Conservation (phyloP, 2,797 vertebrate genomes). For the Pangasius larnaudii region DNA sequence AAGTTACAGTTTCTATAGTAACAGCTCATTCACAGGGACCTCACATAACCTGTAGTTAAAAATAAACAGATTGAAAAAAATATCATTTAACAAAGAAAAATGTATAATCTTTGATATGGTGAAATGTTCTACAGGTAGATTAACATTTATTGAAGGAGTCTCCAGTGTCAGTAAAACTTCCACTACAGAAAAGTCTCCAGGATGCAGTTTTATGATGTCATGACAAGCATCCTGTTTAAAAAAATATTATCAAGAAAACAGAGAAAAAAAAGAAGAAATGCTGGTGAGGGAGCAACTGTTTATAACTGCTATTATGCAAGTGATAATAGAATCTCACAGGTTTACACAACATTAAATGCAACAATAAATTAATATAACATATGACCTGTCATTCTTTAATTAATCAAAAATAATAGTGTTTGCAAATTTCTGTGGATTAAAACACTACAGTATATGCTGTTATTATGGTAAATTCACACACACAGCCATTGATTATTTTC, state of each 20-base stretch:
- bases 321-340: background rate
- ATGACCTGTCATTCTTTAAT: background rate
- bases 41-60: background rate
- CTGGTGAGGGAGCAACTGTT: background rate
- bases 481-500: too few species aligned
- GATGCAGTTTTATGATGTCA: background rate
- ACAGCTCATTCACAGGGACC: background rate
- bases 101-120: background rate
- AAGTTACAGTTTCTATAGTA: background rate
- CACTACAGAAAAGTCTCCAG: background rate
- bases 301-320: background rate
- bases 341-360: background rate
- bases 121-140: background rate
- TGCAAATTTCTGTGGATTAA: too few species aligned
- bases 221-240: background rate
- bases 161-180: background rate
- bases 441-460: too few species aligned
- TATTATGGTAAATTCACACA: too few species aligned
- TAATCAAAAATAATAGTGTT: background rate
- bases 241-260: background rate
- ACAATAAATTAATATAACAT: background rate
- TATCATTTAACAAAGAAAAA: background rate
- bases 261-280: background rate
- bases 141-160: background rate
- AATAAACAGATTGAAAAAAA: background rate